Evolutionary conservation across 2,113 vertebrate species (phyloP).

Genomic region (Rhinopomastus cyanomelas): DNA sequence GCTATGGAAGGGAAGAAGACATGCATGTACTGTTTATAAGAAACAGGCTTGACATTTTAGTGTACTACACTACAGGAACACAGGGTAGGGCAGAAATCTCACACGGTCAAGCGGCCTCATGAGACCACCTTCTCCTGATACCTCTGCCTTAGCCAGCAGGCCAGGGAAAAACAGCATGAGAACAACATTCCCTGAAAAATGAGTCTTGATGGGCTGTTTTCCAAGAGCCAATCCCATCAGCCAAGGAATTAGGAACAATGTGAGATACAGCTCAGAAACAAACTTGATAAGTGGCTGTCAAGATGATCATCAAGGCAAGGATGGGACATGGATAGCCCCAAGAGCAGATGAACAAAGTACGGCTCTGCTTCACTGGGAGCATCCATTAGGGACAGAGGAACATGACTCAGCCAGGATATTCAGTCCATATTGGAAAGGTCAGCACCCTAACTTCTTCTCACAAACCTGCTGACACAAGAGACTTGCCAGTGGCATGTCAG

Average conservation of each 20-base stretch:
- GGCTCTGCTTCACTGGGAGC: neutral
- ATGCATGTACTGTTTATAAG: neutral
- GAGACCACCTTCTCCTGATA: fast-evolving
- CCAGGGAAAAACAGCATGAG: neutral
- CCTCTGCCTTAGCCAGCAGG: neutral
- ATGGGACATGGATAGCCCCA: neutral
- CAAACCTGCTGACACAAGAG: neutral
- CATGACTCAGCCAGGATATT: neutral
- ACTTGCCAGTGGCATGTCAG: neutral
- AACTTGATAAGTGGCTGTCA: neutral
- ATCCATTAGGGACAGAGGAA: neutral
- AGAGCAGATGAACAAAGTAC: neutral
- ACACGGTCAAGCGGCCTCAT: neutral
- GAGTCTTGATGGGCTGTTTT: neutral
- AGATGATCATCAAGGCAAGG: neutral
- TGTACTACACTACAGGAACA: neutral
- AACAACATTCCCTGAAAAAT: neutral
- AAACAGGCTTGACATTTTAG: neutral
- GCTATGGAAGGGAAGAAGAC: neutral
- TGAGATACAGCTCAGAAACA: neutral
- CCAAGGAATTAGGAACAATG: neutral
- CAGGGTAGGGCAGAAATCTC: neutral
- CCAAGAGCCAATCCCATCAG: neutral
- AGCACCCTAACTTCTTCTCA: neutral
- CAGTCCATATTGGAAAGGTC: neutral